Evolutionary conservation across 2,888 invertebrate genomes (phyloP), one percentile per base, ranked within the genome.

Genomic region (Tenthredo distinguenda): DNA sequence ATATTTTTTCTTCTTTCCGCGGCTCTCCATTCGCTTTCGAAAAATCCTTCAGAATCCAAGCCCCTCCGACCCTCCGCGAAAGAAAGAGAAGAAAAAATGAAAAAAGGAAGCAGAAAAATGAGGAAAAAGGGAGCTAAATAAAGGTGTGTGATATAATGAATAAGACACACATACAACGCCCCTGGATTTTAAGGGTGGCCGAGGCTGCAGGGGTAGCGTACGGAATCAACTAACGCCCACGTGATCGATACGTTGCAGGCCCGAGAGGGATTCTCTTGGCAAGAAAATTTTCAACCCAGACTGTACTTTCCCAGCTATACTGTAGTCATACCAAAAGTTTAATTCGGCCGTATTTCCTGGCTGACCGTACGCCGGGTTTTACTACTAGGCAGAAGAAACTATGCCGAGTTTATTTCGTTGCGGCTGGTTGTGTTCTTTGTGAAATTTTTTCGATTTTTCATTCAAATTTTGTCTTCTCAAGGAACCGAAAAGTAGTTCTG

Each of bases 201-300:
- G 43, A 34, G 65, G 68, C 31, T n/a, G 84, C 43, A 58, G 77
- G 77, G 77, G 34, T 55, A 34, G 58, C 77, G 40, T 43, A 71
- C 85, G 81, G 85, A 85, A 85, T 85, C 85, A 85, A 85, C 85
- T 85, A 82, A 81, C 82, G 55, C 71, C 87, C 87, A 84, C 84
- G 86, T 88, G 87, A 88, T 88, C 88, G 87, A 88, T 88, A 87
- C 84, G 74, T 71, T 71, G 81, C 85, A 82, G 84, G 72, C 81
- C 34, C 84, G 43, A 81, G 68, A 55, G 68, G 47, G 40, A 71
- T 58, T 81, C 37, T 55, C 55, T 10, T 43, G 10, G 55, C 9
- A 9, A 68, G 58, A 82, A 71, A 40, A 40, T 72, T 85, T 71
- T 82, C 71, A 31, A 79, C n/a, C 21, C 81, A 12, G 50, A 50